Percentiles rank a stretch among this genome's conserved stretches.
Conservation (phyloP, 2,888 invertebrate genomes). For the Mystacides longicornis region DNA sequence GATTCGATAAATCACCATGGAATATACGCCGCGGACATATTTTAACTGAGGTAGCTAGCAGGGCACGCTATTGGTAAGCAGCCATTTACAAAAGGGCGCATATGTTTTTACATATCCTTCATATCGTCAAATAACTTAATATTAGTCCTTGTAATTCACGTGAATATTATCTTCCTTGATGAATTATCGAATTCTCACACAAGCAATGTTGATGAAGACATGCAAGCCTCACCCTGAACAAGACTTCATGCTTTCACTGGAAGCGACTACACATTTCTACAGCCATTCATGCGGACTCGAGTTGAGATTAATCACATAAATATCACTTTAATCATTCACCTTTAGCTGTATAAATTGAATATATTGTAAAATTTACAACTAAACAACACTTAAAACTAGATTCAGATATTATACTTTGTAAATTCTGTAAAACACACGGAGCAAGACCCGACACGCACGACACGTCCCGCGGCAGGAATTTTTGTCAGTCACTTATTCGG, state of each 20-base stretch:
- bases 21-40: constrained; percentile 19
- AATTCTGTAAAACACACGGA: constrained; percentile 26
- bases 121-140: background rate
- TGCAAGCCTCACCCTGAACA: constrained; percentile 21
- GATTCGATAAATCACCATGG: constrained; percentile 21
- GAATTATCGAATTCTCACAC: constrained; percentile 20
- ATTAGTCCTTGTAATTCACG: constrained; percentile 3
- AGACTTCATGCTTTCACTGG: constrained; percentile 24
- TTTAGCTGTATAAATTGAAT: constrained; percentile 7
- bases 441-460: constrained; percentile 39
- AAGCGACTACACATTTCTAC: constrained; percentile 16
- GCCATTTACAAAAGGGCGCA: constrained; percentile 21
- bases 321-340: constrained; percentile 13
- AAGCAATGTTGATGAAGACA: constrained; percentile 14
- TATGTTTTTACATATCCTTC: constrained; percentile 18
- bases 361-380: constrained; percentile 8
- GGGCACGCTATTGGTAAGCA: constrained; percentile 15
- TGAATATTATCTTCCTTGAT: constrained; percentile 12
- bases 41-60: constrained; percentile 21
- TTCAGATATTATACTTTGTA: constrained; percentile 19
- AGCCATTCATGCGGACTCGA: constrained; percentile 18
- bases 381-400: constrained; percentile 15
- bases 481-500: constrained; percentile 21
- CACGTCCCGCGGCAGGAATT: constrained; percentile 17
- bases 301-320: constrained; percentile 14